Conservation (phyloP, 2,797 vertebrate species). For the Melopsittacus undulatus region DNA sequence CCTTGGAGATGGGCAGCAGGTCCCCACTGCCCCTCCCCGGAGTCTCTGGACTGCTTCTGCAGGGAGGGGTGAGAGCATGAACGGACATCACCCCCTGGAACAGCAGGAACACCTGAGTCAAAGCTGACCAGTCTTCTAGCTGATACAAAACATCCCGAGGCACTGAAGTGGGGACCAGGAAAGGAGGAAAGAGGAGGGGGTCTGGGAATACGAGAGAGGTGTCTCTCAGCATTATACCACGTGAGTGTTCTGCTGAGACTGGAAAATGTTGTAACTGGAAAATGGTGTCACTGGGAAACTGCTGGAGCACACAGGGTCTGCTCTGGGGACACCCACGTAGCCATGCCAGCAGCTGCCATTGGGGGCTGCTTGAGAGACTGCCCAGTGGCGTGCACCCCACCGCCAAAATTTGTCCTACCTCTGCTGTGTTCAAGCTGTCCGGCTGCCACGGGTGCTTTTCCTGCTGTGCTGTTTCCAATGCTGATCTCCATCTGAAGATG, state of each 20-base stretch:
- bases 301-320: background rate
- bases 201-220: background rate
- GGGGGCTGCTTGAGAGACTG: background rate
- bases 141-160: background rate
- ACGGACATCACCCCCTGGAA: background rate
- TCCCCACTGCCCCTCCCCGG: background rate
- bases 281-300: background rate
- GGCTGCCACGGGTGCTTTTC: background rate
- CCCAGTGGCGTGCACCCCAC: background rate
- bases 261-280: background rate
- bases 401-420: fast-evolving
- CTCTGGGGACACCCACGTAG: fast-evolving
- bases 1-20: background rate
- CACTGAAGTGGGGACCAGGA: background rate
- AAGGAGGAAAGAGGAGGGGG: background rate
- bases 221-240: fast-evolving
- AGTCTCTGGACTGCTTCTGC: background rate
- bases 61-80: background rate
- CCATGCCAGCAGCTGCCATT: background rate
- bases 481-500: background rate
- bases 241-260: background rate
- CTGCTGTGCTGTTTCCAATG: background rate
- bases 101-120: background rate
- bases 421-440: fast-evolving
- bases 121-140: background rate